phyloP scores from a whole-genome alignment of 1,140 invertebrate genomes.

The Drosophila triauraria region DNA sequence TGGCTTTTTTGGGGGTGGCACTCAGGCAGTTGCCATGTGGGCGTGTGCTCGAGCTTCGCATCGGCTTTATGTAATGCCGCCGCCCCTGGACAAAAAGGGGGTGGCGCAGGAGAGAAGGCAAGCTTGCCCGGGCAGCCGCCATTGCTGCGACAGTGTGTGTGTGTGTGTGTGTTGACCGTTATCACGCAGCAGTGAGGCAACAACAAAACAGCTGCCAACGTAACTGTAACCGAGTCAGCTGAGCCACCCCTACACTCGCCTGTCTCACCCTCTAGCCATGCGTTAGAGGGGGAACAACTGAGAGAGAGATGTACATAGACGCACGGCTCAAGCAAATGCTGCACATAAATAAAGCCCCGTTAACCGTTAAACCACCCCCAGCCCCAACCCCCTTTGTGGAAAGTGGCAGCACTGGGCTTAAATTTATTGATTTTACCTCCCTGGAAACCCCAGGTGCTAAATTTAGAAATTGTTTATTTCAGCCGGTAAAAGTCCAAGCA shows the following conservation, averaged over 20 bases:
- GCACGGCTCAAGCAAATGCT: slow-evolving; percentile 21
- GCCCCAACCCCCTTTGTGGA: slow-evolving; percentile 27
- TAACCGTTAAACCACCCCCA: slow-evolving; percentile 41
- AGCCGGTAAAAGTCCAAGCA: slow-evolving; percentile 41
- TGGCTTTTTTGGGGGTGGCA: slow-evolving; percentile 25
- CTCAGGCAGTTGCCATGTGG: slow-evolving; percentile 34
- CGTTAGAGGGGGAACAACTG: not conserved
- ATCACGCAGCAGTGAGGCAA: slow-evolving; percentile 48
- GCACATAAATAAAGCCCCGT: slow-evolving; percentile 50
- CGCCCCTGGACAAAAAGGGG: slow-evolving; percentile 23
- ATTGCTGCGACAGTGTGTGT: slow-evolving; percentile 24
- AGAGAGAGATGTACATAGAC: slow-evolving; percentile 17
- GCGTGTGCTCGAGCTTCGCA: slow-evolving; percentile 29
- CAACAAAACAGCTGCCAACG: slow-evolving; percentile 62
- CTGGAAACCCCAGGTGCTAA: slow-evolving; percentile 42
- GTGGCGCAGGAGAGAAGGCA: slow-evolving; percentile 22
- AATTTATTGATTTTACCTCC: slow-evolving; percentile 71
- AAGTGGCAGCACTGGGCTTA: slow-evolving; percentile 74
- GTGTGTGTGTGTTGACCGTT: slow-evolving; percentile 52
- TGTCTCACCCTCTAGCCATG: slow-evolving; percentile 8
- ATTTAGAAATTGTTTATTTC: slow-evolving; percentile 62
- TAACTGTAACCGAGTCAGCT: slow-evolving; percentile 64
- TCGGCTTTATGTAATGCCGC: slow-evolving; percentile 68
- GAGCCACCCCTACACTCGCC: slow-evolving; percentile 52
- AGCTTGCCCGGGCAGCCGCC: slow-evolving; percentile 56